These are phyloP conservation scores for Panthera leo DNA, from an alignment of 2,113 vertebrate genomes.

Conservation along the genomic window DNA sequence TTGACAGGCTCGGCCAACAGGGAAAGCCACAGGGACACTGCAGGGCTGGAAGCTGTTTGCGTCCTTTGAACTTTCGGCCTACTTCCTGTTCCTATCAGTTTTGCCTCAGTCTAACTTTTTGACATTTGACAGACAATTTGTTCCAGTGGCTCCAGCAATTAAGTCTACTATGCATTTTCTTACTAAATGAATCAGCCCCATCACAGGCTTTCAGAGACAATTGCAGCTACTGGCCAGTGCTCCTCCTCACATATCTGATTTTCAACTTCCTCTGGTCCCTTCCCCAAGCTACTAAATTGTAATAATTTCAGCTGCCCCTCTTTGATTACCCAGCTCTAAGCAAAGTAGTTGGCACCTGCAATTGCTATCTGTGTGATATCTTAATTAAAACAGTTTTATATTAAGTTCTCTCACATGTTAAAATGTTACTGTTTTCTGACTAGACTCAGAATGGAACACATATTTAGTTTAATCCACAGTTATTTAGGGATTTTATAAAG, in stretches of 20 bases:
- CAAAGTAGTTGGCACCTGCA: not conserved
- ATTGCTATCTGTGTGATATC: not conserved
- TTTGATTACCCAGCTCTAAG: not conserved
- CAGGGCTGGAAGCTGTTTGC: not conserved
- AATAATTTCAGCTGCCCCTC: not conserved
- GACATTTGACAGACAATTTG: not conserved
- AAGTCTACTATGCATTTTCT: not conserved
- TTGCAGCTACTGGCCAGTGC: not conserved
- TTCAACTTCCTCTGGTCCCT: not conserved
- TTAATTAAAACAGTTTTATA: not conserved
- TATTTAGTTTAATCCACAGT: not conserved
- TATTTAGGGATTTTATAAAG: slow-evolving; percentile 1
- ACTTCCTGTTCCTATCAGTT: not conserved
- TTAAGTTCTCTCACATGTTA: not conserved
- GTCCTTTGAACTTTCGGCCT: not conserved
- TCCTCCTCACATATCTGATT: not conserved
- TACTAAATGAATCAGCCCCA: not conserved
- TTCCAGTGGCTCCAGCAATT: not conserved
- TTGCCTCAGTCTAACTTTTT: not conserved
- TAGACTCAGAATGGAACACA: not conserved
- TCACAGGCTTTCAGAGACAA: not conserved
- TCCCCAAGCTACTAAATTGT: not conserved
- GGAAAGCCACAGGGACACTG: fast-evolving
- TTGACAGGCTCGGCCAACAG: not conserved
- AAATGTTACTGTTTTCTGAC: not conserved